A percentile compares a stretch with the other conserved stretches of the same genome.
phyloP scores from a whole-genome alignment of 2,888 invertebrate genomes.

The Gnatocerus cornutus region DNA sequence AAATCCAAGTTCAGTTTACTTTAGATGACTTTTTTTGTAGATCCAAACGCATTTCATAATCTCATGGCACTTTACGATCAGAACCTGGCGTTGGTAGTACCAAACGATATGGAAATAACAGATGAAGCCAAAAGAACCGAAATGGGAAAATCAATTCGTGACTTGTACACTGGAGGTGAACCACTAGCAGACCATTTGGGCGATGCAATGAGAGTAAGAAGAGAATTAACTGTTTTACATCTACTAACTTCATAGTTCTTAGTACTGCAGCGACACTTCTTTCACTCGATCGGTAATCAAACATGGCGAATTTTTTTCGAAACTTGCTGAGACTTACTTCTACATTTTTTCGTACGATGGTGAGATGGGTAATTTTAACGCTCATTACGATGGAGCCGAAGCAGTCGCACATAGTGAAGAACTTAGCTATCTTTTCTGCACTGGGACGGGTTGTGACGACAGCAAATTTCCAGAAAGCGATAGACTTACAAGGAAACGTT shows the following conservation, averaged over 20 bases:
- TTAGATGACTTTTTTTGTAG: conserved; percentile 2
- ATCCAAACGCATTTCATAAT: background rate
- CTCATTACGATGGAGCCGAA: conserved; percentile 30
- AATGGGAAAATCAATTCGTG: conserved; percentile 6
- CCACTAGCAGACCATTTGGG: conserved; percentile 19
- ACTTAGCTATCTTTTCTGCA: conserved; percentile 22
- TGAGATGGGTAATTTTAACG: background rate
- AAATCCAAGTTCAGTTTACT: background rate
- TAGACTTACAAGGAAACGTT: background rate
- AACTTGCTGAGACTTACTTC: conserved; percentile 27
- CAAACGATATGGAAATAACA: conserved; percentile 14
- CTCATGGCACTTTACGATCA: background rate
- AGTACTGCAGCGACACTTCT: conserved; percentile 28
- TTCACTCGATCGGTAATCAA: conserved; percentile 25
- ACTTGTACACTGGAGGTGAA: conserved; percentile 22
- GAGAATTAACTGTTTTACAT: too few relatives aligned
- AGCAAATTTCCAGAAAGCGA: conserved; percentile 14
- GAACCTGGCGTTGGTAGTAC: conserved; percentile 17
- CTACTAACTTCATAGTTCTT: too few relatives aligned
- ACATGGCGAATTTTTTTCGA: conserved; percentile 24
- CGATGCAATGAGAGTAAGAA: conserved; percentile 13
- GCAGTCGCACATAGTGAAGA: conserved; percentile 24
- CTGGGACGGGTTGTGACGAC: conserved; percentile 11
- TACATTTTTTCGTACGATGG: conserved; percentile 34
- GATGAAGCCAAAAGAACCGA: background rate